A percentile compares a stretch with the other conserved stretches of the same genome.
Evolutionary conservation across 2,113 vertebrate species (phyloP).

Genomic region (Neogale vison): DNA sequence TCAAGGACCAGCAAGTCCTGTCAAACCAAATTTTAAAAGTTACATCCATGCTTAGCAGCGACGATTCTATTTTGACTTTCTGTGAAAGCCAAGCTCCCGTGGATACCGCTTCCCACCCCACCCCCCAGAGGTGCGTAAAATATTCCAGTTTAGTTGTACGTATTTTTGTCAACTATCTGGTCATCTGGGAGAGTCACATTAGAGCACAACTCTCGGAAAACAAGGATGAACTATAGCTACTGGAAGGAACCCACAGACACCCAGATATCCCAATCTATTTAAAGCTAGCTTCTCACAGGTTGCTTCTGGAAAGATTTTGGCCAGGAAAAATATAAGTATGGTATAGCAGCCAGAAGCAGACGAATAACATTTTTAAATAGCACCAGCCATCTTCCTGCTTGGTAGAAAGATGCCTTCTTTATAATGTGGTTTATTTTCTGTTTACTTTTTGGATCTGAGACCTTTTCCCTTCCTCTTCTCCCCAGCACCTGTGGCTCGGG

Average conservation of each 20-base stretch:
- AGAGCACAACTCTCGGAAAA: neutral
- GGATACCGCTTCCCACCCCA: neutral
- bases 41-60: neutral
- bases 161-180: neutral
- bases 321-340: neutral
- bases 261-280: neutral
- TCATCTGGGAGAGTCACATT: neutral
- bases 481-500: neutral
- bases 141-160: neutral
- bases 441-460: neutral
- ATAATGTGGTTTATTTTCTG: neutral
- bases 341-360: neutral
- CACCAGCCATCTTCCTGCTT: neutral
- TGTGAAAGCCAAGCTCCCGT: neutral
- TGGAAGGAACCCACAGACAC: neutral
- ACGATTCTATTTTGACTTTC: neutral
- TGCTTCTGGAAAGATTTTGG: neutral
- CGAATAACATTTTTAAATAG: neutral
- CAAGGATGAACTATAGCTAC: neutral
- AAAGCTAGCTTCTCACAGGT: neutral
- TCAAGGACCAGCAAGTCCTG: constrained; percentile 99
- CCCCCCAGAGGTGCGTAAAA: neutral
- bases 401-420: neutral
- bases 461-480: neutral
- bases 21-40: constrained; percentile 75